phyloP scores from a whole-genome alignment of 2,888 invertebrate genomes.

The Eupeodes luniger region DNA sequence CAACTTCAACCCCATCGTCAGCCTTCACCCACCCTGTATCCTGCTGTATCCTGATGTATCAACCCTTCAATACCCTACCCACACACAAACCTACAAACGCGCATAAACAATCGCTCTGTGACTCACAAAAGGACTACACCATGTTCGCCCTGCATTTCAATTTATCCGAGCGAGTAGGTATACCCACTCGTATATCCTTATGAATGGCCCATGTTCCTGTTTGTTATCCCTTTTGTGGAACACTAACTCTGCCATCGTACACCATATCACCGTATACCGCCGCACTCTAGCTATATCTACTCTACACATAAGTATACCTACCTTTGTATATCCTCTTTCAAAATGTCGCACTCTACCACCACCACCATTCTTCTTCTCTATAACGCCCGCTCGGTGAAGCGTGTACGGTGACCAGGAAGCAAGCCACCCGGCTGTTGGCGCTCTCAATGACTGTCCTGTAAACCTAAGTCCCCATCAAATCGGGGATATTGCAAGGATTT shows the following conservation, averaged over 20 bases:
- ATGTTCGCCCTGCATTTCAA: constrained; percentile 73
- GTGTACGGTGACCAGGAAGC: constrained; percentile 63
- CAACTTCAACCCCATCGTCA: constrained; percentile 59
- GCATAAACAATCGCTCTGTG: constrained; percentile 41
- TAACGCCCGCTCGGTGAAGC: constrained; percentile 5
- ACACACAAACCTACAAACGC: constrained; percentile 24
- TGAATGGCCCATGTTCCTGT: constrained; percentile 76
- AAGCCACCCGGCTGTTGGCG: constrained; percentile 75
- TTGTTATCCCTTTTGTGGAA: constrained; percentile 76
- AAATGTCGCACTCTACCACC: constrained; percentile 35
- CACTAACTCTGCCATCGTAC: constrained; percentile 75
- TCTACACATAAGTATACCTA: not conserved
- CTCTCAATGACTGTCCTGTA: constrained; percentile 76
- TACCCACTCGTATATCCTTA: constrained; percentile 70
- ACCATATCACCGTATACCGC: constrained; percentile 49
- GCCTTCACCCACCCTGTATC: constrained; percentile 2
- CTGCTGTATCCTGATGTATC: constrained; percentile 8
- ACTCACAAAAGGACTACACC: constrained; percentile 73
- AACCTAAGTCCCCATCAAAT: constrained; percentile 76
- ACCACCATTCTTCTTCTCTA: constrained; percentile 36
- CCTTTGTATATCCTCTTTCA: constrained; percentile 48
- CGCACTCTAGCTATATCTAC: constrained; percentile 22
- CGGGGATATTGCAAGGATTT: constrained; percentile 76
- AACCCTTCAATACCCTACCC: constrained; percentile 59
- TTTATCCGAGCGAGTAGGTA: constrained; percentile 56